phyloP scores from a whole-genome alignment of 2,888 invertebrate species.

The Rhingia rostrata region DNA sequence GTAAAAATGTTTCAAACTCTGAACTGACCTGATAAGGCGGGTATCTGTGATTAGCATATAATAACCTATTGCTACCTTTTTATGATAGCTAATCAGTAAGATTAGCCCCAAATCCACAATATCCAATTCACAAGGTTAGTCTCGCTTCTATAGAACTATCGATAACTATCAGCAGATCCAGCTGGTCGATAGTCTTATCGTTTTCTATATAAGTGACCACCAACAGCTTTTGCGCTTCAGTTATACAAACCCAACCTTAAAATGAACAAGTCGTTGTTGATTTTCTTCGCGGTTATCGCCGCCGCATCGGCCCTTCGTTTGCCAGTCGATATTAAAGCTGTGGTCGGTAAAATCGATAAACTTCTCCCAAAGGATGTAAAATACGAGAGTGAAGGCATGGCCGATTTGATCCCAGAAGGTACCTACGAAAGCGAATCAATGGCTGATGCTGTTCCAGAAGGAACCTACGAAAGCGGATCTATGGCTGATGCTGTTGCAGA shows the following conservation, averaged over 20 bases:
- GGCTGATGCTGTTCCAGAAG: conserved; percentile 3
- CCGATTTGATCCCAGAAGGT: conserved; percentile 8
- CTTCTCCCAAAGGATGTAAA: not conserved
- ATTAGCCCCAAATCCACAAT: not conserved
- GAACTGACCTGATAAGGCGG: too few relatives aligned
- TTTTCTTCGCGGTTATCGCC: conserved; percentile 50
- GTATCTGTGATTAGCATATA: too few relatives aligned
- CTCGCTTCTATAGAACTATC: not conserved
- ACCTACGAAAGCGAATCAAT: conserved; percentile 10
- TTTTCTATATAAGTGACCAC: conserved; percentile 46
- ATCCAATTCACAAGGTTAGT: not conserved
- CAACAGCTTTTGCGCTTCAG: conserved; percentile 23
- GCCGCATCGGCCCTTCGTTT: conserved; percentile 48
- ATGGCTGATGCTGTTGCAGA: conserved; percentile 23
- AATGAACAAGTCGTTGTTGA: conserved; percentile 51
- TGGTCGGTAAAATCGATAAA: not conserved
- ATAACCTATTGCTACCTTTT: too few relatives aligned
- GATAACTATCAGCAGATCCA: conserved; percentile 1
- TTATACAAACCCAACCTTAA: conserved; percentile 12
- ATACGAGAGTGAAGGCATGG: conserved; percentile 3
- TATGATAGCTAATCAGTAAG: too few relatives aligned
- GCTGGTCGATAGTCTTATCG: conserved; percentile 24
- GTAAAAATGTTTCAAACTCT: too few relatives aligned
- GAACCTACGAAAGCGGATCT: not conserved
- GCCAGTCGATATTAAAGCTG: conserved; percentile 19